Evolutionary conservation across 2,888 invertebrate species (phyloP).

Genomic region (Sphaerophoria taeniata): DNA sequence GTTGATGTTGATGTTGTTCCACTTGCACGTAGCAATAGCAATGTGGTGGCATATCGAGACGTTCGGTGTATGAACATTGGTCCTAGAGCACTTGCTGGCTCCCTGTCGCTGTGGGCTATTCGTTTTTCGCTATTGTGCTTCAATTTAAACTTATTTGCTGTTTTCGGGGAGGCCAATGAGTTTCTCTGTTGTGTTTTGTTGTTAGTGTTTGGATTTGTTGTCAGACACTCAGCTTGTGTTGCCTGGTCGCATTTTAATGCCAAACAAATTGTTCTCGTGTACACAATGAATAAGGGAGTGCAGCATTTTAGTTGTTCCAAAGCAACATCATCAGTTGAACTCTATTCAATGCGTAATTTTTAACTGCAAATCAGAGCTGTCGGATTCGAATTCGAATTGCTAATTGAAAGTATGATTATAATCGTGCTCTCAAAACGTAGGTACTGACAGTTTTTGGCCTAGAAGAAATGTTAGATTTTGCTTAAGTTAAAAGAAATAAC

Average conservation of each 20-base stretch:
- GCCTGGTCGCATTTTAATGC: slow-evolving; percentile 60
- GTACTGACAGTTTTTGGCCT: too few species aligned
- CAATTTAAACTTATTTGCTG: slow-evolving; percentile 64
- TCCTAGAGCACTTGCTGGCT: slow-evolving; percentile 25
- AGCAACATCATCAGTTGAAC: background rate
- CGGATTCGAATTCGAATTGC: background rate
- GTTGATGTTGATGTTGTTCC: slow-evolving; percentile 30
- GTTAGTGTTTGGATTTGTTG: slow-evolving; percentile 26
- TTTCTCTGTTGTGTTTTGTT: slow-evolving; percentile 42
- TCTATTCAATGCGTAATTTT: slow-evolving; percentile 28
- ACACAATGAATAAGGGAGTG: slow-evolving; percentile 53
- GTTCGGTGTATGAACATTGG: background rate
- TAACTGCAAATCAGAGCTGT: background rate
- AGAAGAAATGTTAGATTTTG: too few species aligned
- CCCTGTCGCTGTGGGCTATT: slow-evolving; percentile 27
- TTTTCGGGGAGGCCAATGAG: slow-evolving; percentile 47
- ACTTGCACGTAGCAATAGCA: background rate
- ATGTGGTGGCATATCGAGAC: background rate
- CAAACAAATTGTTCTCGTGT: slow-evolving; percentile 67
- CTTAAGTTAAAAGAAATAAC: background rate
- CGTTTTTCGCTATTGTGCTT: slow-evolving; percentile 59
- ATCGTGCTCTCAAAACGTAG: too few species aligned
- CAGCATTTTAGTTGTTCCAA: slow-evolving; percentile 30
- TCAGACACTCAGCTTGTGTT: slow-evolving; percentile 15
- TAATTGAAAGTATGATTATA: too few species aligned